Evolutionary conservation across 2,113 vertebrate genomes (phyloP).

Genomic region (Psephotus haematonotus): DNA sequence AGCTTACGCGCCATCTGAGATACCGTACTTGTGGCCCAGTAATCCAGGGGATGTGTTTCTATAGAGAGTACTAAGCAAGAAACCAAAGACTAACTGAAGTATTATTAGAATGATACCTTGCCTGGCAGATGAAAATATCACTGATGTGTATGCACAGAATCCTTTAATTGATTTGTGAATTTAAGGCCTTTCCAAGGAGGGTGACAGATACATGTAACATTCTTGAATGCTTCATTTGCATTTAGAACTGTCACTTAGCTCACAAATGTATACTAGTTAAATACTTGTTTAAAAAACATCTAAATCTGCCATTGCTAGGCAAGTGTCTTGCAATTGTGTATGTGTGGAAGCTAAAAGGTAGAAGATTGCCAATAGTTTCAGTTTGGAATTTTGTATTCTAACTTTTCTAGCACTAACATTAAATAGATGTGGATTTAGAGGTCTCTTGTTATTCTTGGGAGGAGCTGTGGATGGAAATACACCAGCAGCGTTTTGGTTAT

Average conservation of each 20-base stretch:
- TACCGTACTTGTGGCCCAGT: not conserved
- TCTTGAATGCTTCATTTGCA: not conserved
- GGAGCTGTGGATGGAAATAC: not conserved
- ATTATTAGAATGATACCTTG: not conserved
- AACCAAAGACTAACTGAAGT: not conserved
- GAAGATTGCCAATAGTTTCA: not conserved
- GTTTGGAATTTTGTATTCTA: conserved; percentile 4
- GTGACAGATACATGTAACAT: not conserved
- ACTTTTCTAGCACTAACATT: not conserved
- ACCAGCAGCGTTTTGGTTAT: not conserved
- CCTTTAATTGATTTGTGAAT: not conserved
- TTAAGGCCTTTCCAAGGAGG: not conserved
- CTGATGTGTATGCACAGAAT: not conserved
- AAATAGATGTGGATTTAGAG: not conserved
- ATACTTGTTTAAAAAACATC: not conserved
- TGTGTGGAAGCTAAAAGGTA: not conserved
- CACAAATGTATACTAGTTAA: not conserved
- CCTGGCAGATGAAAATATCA: not conserved
- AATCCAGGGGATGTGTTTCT: not conserved
- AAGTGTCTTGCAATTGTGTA: not conserved
- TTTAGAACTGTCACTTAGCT: not conserved
- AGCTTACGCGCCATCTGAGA: not conserved
- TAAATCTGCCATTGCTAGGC: not conserved
- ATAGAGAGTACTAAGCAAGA: not conserved
- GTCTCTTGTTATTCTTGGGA: not conserved